These are phyloP conservation scores for Drosophila tropicalis DNA, from an alignment of 1,140 invertebrate species.

Conservation along the genomic window DNA sequence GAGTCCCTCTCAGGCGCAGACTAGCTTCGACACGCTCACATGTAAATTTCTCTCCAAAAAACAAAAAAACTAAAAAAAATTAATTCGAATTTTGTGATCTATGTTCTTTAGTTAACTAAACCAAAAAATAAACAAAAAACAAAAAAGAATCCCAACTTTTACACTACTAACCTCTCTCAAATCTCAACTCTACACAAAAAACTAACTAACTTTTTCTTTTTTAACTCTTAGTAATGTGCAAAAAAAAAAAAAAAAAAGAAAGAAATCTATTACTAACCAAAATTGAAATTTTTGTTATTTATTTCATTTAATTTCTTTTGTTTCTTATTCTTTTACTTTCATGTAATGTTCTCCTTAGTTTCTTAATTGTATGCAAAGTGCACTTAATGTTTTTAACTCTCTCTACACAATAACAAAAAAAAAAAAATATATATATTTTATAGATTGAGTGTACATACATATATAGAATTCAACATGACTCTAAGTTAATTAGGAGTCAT, in stretches of 20 bases:
- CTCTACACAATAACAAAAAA: constrained; percentile 36
- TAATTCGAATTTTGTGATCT: constrained; percentile 55
- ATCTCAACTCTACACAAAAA: constrained; percentile 13
- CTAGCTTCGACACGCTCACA: constrained; percentile 84
- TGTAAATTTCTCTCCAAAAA: constrained; percentile 83
- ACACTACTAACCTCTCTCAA: constrained; percentile 38
- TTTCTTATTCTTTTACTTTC: constrained; percentile 43
- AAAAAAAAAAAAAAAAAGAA: constrained; percentile 35
- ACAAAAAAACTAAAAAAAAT: constrained; percentile 65
- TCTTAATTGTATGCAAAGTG: constrained; percentile 51
- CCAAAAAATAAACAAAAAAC: constrained; percentile 15
- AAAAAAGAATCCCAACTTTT: constrained; percentile 39
- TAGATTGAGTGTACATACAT: constrained; percentile 23
- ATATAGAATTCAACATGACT: constrained; percentile 23
- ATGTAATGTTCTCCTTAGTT: constrained; percentile 41
- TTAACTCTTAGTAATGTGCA: constrained; percentile 50
- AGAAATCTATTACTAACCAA: constrained; percentile 41
- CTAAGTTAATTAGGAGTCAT: constrained; percentile 20
- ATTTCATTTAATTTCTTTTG: constrained; percentile 47
- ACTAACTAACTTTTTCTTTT: constrained; percentile 46
- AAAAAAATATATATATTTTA: constrained; percentile 16
- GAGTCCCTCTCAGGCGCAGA: constrained; percentile 84
- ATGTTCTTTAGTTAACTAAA: constrained; percentile 68
- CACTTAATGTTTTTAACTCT: constrained; percentile 40
- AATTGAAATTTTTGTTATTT: constrained; percentile 14